These are phyloP conservation scores for Lepidochitona cinerea DNA, from an alignment of 2,888 invertebrate genomes.

Conservation along the genomic window DNA sequence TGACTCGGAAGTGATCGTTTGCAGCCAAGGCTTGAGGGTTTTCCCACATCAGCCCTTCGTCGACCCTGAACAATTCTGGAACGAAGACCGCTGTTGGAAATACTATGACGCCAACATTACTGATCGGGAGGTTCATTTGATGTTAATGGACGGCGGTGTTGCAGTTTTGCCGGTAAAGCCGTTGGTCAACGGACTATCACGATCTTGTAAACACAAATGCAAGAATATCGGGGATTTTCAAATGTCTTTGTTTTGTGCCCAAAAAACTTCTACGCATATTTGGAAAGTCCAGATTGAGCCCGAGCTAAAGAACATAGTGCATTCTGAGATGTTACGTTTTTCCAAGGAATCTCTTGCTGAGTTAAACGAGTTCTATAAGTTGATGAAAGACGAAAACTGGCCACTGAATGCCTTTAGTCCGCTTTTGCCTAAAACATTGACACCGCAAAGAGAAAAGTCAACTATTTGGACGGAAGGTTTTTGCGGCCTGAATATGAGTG, in stretches of 20 bases:
- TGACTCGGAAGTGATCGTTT: not conserved
- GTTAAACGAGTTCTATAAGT: not conserved
- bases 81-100: not conserved
- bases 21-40: not conserved
- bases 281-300: not conserved
- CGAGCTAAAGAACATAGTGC: not conserved
- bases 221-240: not conserved
- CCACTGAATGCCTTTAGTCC: not conserved
- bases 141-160: not conserved
- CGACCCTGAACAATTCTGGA: not conserved
- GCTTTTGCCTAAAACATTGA: not conserved
- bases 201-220: not conserved
- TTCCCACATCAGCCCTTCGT: not conserved
- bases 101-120: not conserved
- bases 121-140: slow-evolving; percentile 4
- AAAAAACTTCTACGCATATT: not conserved
- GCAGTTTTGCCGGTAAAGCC: not conserved
- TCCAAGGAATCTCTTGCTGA: not conserved
- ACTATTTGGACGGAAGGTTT: not conserved
- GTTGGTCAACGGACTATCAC: not conserved
- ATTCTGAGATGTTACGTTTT: not conserved
- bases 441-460: not conserved
- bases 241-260: not conserved
- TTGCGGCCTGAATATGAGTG: slow-evolving; percentile 3
- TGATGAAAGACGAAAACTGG: not conserved